Base-by-base conservation (phyloP, 2,888 invertebrate genomes). In the Andrena bucephala region DNA sequence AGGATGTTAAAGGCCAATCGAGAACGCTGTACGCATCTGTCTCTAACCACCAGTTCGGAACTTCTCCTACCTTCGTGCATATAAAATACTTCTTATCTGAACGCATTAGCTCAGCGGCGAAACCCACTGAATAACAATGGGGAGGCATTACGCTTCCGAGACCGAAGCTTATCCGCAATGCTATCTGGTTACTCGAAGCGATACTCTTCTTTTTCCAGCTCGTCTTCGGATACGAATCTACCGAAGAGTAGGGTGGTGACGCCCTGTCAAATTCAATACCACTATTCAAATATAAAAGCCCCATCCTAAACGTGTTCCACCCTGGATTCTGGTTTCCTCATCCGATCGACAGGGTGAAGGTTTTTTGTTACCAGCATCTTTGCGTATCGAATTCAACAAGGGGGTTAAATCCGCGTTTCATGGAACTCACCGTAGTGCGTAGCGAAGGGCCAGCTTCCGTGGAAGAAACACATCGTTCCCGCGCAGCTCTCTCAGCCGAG, bases 81-180 rank as follows among this genome's bases (percentile, higher is more conserved):
- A 86, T 89, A 89, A 87, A 86, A 88, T 86, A 86, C 87, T 88
- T 85, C 86, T 89, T 85, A 88, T 88, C 86, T 84, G 81, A 69
- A 69, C 77, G 84, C 87, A 90, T 87, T 88, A 89, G 85, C 84
- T 87, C 79, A 71, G 77, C 84, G 59, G 83, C 83, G 87, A 86
- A 86, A 85, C 87, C 84, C 84, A 84, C 85, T 87, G 89, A 89
- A 90, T 89, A 89, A 90, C 87, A 91, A 90, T 90, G 85, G 81
- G 81, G 62, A 73, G 69, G 86, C 83, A 84, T 89, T 85, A 86
- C 85, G 75, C 77, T 81, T 83, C 70, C 82, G 83, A 75, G 83
- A 70, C 75, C 81, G 80, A 75, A 80, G 79, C 85, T 89, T 89
- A 85, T 87, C 85, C 88, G 63, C 54, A 70, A 74, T 74, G 80